phyloP scores from a whole-genome alignment of 2,113 vertebrate species.

The Labeo catla region DNA sequence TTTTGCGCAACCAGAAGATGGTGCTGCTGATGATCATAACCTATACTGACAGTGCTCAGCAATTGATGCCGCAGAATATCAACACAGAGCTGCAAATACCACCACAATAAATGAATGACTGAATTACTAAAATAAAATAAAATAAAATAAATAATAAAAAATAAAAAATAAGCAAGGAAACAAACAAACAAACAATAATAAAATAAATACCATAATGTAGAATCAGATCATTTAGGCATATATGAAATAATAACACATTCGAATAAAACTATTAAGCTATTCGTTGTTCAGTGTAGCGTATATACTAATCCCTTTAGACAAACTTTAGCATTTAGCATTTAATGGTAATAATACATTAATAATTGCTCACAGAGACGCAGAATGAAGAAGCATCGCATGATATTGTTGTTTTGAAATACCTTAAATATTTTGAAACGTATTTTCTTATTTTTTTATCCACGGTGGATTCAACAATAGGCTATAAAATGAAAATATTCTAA shows the following conservation, averaged over 20 bases:
- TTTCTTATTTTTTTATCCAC: background rate
- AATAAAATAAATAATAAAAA: background rate
- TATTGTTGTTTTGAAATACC: background rate
- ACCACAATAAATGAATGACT: background rate
- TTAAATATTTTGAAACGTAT: background rate
- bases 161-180: background rate
- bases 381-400: background rate
- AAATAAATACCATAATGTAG: background rate
- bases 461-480: background rate
- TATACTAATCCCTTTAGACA: background rate
- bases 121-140: too few relatives aligned
- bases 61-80: background rate
- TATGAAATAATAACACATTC: background rate
- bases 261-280: background rate
- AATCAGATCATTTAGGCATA: too few relatives aligned
- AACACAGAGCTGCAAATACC: background rate
- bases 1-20: constrained; percentile 26
- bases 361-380: background rate
- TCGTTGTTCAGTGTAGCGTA: background rate
- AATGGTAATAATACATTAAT: background rate
- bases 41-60: background rate
- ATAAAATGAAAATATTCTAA: constrained; percentile 15
- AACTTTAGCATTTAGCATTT: background rate
- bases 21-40: constrained; percentile 18
- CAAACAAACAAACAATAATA: background rate